These are phyloP conservation scores for Sarcophaga rosellei DNA, from an alignment of 2,888 invertebrate genomes.

Conservation along the genomic window DNA sequence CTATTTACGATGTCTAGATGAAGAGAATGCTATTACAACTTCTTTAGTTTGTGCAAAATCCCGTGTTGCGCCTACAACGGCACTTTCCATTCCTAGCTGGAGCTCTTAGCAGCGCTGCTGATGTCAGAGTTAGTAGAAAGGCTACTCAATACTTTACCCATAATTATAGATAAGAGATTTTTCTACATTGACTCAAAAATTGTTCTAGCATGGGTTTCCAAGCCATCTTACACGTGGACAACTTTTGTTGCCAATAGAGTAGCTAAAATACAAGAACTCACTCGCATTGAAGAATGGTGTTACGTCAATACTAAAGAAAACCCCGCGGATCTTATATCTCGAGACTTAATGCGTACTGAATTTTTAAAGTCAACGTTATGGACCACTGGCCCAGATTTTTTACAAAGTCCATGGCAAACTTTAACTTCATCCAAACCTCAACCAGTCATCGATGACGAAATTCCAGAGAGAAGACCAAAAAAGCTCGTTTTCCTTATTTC, in stretches of 20 bases:
- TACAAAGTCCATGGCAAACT: not conserved
- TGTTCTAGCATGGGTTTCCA: not conserved
- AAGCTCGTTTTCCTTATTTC: not conserved
- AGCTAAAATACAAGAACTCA: conserved; percentile 29
- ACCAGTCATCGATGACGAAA: not conserved
- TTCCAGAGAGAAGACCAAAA: conserved; percentile 23
- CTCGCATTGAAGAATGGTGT: conserved; percentile 13
- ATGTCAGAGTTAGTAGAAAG: not conserved
- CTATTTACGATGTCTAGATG: not conserved
- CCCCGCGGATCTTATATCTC: conserved; percentile 25
- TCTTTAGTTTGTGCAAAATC: conserved; percentile 9
- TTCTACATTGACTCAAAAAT: not conserved
- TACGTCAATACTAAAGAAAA: conserved; percentile 26
- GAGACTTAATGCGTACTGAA: conserved; percentile 1
- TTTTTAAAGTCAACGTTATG: conserved; percentile 11
- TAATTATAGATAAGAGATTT: not conserved
- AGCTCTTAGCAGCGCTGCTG: not conserved
- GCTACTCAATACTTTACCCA: not conserved
- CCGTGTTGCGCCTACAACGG: not conserved
- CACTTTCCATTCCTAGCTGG: not conserved
- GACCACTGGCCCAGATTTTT: not conserved
- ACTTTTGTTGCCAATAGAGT: conserved; percentile 22
- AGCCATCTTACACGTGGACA: conserved; percentile 19
- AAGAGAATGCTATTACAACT: not conserved
- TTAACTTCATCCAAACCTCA: not conserved